Base-by-base conservation (phyloP, 2,888 invertebrate genomes). In the Syrista parreyssii region DNA sequence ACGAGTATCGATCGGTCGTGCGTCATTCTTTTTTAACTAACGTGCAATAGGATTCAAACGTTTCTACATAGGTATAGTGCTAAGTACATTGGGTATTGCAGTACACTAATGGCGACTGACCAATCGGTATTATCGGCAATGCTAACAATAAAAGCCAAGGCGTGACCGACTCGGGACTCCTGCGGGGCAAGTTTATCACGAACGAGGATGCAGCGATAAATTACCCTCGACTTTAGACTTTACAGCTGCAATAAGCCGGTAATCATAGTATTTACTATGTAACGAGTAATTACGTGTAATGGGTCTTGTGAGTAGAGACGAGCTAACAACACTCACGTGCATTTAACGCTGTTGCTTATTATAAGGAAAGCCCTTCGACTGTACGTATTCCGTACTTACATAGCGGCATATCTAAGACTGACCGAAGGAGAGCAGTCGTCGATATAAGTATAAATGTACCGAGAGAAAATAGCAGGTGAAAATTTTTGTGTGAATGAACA, bases 41-140 rank as follows among this genome's bases (percentile, higher is more conserved):
- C 23, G 73, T 71, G 73, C n/a, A 35, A 75, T 75, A 78, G 76
- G 82, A 83, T 83, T 82, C 81, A 71, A 71, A 33, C 30, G 71
- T 23, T 33, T 15, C 11, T 79, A 68, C 74, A 80, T 81, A 55
- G 23, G 55, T 55, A 55, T 55, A 55, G 23, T n/a, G n/a, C 23
- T 23, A 55, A 55, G 23, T 23, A 55, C 23, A 23, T 23, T 55
- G 9, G 23, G 55, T 23, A 55, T 23, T 55, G 1, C 55, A 1
- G 55, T 55, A 23, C 55, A 55, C 55, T 55, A 55, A 55, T 55
- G 9, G 55, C 9, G 55, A 9, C 55, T 55, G 55, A 55, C 23
- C 55, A 55, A 1, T 55, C 9, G 55, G 55, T 9, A 23, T 55
- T 55, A 55, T 55, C 55, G 55, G 23, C 55, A 55, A 55, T 55